These are phyloP conservation scores for Meiosimyza platycephala DNA, from an alignment of 2,888 invertebrate species.

Conservation along the genomic window DNA sequence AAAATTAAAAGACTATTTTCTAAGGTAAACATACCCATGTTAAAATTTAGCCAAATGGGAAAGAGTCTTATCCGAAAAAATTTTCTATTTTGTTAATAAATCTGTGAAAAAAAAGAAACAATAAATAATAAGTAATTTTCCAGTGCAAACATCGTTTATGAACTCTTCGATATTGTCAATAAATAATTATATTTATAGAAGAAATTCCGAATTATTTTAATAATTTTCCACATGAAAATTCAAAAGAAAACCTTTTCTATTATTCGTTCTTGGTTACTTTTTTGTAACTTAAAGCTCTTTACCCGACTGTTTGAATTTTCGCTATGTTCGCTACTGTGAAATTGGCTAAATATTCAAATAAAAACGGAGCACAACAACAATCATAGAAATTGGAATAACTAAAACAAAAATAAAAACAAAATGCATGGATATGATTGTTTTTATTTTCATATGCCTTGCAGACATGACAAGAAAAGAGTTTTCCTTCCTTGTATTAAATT, in stretches of 20 bases:
- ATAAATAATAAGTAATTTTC: too few relatives aligned
- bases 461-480: conserved; percentile 3
- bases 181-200: conserved; percentile 16
- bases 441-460: background rate
- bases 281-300: too few relatives aligned
- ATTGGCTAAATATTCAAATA: conserved; percentile 41
- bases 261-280: background rate
- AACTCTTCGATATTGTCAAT: conserved; percentile 15
- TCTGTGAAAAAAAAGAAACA: too few relatives aligned
- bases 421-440: conserved; percentile 2
- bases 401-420: conserved; percentile 8
- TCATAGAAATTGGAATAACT: background rate
- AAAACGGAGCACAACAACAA: background rate
- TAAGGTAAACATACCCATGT: too few relatives aligned
- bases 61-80: too few relatives aligned
- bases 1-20: too few relatives aligned
- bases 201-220: background rate
- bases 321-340: conserved; percentile 7
- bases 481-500: conserved; percentile 6
- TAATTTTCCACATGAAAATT: conserved; percentile 1
- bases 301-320: too few relatives aligned
- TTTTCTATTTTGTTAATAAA: too few relatives aligned
- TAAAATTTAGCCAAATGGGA: too few relatives aligned
- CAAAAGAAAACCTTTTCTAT: conserved; percentile 27
- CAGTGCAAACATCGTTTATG: too few relatives aligned